Conservation (phyloP, 2,888 invertebrate genomes). For the Acrobasis suavella region DNA sequence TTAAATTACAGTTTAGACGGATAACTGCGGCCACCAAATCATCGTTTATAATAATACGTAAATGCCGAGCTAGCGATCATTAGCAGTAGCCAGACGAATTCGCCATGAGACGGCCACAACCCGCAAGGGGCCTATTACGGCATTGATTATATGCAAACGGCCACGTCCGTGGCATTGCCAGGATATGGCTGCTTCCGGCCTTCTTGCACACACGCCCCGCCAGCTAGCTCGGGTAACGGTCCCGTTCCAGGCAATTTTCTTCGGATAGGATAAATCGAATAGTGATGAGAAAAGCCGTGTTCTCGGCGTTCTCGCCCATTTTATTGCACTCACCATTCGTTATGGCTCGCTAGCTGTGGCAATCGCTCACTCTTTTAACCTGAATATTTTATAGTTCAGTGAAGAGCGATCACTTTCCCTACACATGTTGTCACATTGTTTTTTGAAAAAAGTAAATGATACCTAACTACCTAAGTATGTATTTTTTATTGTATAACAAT, state of each 20-base stretch:
- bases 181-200: constrained; percentile 76
- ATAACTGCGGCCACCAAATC: constrained; percentile 10
- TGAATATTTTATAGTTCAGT: background rate
- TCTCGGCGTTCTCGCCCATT: constrained; percentile 27
- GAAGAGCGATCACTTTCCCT: background rate
- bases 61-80: constrained; percentile 25
- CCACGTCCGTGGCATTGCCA: constrained; percentile 51
- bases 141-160: constrained; percentile 55
- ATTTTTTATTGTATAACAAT: no score
- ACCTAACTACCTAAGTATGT: no score
- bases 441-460: no score
- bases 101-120: constrained; percentile 36
- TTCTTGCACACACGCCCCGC: constrained; percentile 34
- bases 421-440: background rate
- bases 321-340: constrained; percentile 29
- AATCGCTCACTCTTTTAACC: constrained; percentile 4
- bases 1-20: constrained; percentile 8
- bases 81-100: constrained; percentile 33
- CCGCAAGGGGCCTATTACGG: constrained; percentile 47
- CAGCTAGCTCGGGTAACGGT: constrained; percentile 60
- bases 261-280: constrained; percentile 41
- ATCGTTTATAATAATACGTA: constrained; percentile 7
- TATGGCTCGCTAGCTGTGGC: constrained; percentile 22
- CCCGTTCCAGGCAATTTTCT: constrained; percentile 42
- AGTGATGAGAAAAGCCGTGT: constrained; percentile 29